Percentiles rank a stretch among this genome's conserved stretches.
These are phyloP conservation scores for Characodon lateralis DNA, from an alignment of 2,797 vertebrate species.

Conservation along the genomic window DNA sequence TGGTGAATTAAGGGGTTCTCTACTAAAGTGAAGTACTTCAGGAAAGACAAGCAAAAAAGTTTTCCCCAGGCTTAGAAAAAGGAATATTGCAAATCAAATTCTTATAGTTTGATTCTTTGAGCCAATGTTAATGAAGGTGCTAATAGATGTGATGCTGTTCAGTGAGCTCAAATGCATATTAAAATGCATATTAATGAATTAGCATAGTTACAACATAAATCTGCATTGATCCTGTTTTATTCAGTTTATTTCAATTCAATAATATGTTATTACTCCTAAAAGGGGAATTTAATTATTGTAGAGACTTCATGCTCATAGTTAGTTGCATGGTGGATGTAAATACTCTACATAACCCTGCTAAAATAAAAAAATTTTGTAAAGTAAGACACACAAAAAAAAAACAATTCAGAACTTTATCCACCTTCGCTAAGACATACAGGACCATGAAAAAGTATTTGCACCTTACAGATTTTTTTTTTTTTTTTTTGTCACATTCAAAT, in stretches of 20 bases:
- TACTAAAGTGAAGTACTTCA: constrained; percentile 37
- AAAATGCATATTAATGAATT: neutral
- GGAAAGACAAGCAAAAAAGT: constrained; percentile 18
- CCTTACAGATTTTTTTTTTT: too few species aligned
- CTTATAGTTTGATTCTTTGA: neutral
- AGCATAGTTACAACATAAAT: neutral
- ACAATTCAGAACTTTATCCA: neutral
- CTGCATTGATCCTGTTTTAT: neutral
- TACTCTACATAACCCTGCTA: neutral
- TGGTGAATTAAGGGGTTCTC: constrained; percentile 56
- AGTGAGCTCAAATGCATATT: neutral
- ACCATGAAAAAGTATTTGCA: too few species aligned
- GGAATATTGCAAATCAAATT: neutral
- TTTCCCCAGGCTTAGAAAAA: neutral
- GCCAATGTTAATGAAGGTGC: neutral
- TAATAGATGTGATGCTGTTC: neutral
- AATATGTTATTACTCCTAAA: neutral
- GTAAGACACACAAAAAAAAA: neutral
- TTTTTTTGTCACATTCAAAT: too few species aligned
- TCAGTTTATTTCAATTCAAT: neutral
- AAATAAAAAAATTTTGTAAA: neutral
- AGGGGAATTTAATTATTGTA: neutral
- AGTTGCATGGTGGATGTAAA: neutral
- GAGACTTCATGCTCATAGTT: neutral
- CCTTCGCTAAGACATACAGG: neutral